Conservation (phyloP, 37 sponge, comb jelly and placozoan species). For the Spongia lamella region DNA sequence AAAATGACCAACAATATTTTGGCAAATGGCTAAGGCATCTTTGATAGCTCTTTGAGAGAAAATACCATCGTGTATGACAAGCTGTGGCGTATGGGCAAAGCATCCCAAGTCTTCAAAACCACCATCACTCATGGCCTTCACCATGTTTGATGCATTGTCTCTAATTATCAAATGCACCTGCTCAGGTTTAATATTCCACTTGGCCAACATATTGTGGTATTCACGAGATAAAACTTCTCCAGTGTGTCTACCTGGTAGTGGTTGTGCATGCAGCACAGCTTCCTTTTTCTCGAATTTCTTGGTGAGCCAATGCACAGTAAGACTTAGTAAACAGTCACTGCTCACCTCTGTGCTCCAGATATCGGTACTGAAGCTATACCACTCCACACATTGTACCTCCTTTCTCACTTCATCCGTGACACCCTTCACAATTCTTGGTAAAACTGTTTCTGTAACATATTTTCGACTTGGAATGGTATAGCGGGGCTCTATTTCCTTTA, state of each 20-base stretch:
- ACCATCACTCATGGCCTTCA: conserved; percentile 17
- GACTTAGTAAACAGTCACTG: conserved; percentile 35
- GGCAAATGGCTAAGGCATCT: conserved; percentile 13
- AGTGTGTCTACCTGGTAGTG: conserved; percentile 39
- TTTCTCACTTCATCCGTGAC: no score
- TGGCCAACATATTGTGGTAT: conserved; percentile 30
- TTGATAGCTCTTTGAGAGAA: conserved; percentile 25
- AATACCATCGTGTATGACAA: no score
- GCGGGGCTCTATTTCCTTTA: no score
- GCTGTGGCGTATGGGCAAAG: conserved; percentile 33
- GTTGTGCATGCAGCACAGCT: conserved; percentile 27
- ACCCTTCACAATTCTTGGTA: no score
- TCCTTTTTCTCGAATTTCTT: conserved; percentile 17
- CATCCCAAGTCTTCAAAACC: conserved; percentile 14
- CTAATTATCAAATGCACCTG: conserved; percentile 25
- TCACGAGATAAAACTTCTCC: conserved; percentile 20
- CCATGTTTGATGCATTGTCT: conserved; percentile 35
- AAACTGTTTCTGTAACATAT: no score
- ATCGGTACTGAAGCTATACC: conserved; percentile 42
- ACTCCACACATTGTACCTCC: not conserved
- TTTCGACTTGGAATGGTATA: no score
- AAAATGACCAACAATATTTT: conserved; percentile 50
- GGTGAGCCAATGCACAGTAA: conserved; percentile 43
- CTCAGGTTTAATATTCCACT: conserved; percentile 26
- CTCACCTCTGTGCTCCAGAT: conserved; percentile 29